Conservation (phyloP, 2,113 vertebrate species). For the Aepyceros melampus region DNA sequence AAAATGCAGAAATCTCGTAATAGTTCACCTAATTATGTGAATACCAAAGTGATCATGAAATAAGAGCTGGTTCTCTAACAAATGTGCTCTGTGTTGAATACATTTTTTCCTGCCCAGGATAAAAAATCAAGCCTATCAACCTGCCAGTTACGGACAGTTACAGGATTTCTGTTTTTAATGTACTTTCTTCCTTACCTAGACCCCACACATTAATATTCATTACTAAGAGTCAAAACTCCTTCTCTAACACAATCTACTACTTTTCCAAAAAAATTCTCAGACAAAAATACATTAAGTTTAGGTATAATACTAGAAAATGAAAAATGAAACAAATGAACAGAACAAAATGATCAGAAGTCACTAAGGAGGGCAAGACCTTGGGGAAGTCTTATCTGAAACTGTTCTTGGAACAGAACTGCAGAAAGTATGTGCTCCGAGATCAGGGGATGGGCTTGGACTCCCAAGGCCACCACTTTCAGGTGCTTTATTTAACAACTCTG, state of each 20-base stretch:
- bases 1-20: conserved; percentile 33
- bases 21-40: conserved; percentile 29
- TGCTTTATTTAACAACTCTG: background rate
- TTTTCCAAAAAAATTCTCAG: background rate
- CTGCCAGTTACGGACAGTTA: background rate
- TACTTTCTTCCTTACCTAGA: conserved; percentile 7
- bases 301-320: background rate
- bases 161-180: background rate
- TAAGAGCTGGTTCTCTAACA: background rate
- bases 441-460: background rate
- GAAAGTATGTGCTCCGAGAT: rapidly evolving
- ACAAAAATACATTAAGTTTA: background rate
- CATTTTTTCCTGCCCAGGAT: background rate
- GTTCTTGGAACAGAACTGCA: background rate
- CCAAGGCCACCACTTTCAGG: background rate
- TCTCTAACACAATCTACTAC: background rate
- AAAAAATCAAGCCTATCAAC: conserved; percentile 13
- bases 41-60: conserved; percentile 20
- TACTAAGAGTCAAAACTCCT: conserved; percentile 13
- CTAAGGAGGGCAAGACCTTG: background rate
- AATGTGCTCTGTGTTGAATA: background rate
- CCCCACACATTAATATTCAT: background rate
- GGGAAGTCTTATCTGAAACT: background rate
- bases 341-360: background rate
- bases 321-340: background rate